These are phyloP conservation scores for Eupsilia transversa DNA, from an alignment of 2,888 invertebrate genomes.

Conservation along the genomic window DNA sequence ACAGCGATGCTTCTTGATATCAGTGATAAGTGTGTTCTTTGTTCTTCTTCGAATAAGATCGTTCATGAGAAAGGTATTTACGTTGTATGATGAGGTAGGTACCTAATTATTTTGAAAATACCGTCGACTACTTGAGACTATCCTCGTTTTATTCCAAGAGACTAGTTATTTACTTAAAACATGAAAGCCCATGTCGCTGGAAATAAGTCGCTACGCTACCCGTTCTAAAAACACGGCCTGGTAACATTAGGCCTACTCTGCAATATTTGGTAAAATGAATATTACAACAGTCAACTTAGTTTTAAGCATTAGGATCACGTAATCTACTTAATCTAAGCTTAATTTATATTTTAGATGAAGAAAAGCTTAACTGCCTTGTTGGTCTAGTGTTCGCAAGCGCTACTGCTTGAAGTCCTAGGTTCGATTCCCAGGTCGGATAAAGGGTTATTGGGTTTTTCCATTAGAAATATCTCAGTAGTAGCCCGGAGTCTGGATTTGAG, in stretches of 20 bases:
- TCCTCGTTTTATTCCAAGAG: not conserved
- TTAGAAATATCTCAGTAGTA: too few relatives aligned
- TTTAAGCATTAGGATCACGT: not conserved
- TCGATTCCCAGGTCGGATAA: too few relatives aligned
- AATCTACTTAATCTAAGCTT: not conserved
- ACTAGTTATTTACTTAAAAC: not conserved
- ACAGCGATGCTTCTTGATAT: not conserved
- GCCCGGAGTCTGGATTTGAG: too few relatives aligned
- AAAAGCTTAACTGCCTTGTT: not conserved
- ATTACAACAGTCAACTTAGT: not conserved
- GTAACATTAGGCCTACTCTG: not conserved
- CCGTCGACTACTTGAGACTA: not conserved
- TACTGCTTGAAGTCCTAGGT: too few relatives aligned
- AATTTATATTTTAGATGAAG: not conserved
- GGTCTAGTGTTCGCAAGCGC: too few relatives aligned
- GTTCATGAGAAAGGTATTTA: not conserved
- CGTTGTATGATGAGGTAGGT: not conserved
- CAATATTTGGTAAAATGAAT: not conserved
- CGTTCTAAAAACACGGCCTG: not conserved
- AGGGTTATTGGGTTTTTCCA: too few relatives aligned
- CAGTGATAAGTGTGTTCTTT: not conserved
- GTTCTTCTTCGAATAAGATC: not conserved
- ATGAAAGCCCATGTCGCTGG: not conserved
- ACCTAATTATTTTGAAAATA: constrained; percentile 10
- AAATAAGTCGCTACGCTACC: not conserved